Evolutionary conservation across 2,797 vertebrate species (phyloP), one percentile per base, ranked within the genome.

Genomic region (Arnoldichthys spilopterus): DNA sequence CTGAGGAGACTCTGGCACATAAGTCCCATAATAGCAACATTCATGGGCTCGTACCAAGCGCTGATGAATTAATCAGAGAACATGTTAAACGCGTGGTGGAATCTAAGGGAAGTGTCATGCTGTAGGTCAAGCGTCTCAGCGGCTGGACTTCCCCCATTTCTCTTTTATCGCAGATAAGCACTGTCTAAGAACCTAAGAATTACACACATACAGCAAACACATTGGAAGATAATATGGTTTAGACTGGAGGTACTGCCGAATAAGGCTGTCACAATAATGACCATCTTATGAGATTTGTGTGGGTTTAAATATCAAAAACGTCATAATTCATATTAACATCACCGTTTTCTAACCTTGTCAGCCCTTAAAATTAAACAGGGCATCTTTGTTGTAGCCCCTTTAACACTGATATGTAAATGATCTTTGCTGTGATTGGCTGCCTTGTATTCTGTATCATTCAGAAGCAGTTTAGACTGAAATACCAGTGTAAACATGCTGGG

Each of bases 1-100:
- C 1, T 26, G 34, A 24, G 34, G 15, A 75, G 59, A 53, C 32
- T 63, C 32, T 47, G 28, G 18, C 47, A 43, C 24, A 58, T 53
- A 18, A 64, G 37, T 30, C 66, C n/a, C n/a, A n/a, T n/a, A n/a
- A 74, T 64, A 79, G 64, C 51, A 26, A 24, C 18, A 51, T 76
- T 20, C 69, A 62, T 70, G 37, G 43, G 16, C 58, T 61, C 67
- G 49, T 28, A 51, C 63, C 56, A 66, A 54, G 16, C 59, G 30
- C 63, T 67, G 63, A 78, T 78, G 69, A 76, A 76, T 78, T 79
- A 79, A 79, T 70, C 68, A 76, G 77, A 56, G 72, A 72, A 77
- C 22, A 47, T 75, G 72, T 24, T 72, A 78, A 51, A 76, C 32
- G 62, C 56, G 64, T 74, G 73, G 45, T 47, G 54, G 72, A 49